Conservation (phyloP, 2,797 vertebrate species). For the Pogoniulus pusillus region DNA sequence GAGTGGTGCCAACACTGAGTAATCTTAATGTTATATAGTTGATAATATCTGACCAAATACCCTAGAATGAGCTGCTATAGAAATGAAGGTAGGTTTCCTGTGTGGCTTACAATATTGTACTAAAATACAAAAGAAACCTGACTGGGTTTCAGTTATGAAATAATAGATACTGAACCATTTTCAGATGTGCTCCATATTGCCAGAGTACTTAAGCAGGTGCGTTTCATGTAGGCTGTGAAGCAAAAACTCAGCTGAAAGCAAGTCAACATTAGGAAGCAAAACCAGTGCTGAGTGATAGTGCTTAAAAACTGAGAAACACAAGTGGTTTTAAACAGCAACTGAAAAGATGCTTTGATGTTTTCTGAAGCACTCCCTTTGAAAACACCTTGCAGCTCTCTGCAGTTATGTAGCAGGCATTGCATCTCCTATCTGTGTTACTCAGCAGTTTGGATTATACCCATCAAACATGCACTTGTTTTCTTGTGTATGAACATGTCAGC, state of each 20-base stretch:
- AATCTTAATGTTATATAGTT: conserved; percentile 59
- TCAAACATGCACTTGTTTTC: not conserved
- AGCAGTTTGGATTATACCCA: not conserved
- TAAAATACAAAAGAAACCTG: conserved; percentile 60
- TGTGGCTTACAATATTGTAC: conserved; percentile 46
- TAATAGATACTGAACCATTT: conserved; percentile 67
- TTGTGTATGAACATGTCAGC: not conserved
- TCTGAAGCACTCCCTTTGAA: conserved; percentile 9
- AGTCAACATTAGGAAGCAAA: conserved; percentile 67
- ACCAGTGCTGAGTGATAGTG: conserved; percentile 60
- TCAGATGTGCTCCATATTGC: conserved; percentile 56
- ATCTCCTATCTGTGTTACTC: not conserved
- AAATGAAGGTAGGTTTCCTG: conserved; percentile 69
- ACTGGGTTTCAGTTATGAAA: conserved; percentile 71
- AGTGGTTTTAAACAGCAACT: conserved; percentile 58
- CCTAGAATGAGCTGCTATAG: conserved; percentile 53
- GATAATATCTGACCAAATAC: conserved; percentile 53
- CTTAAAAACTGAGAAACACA: conserved; percentile 52
- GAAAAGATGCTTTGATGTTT: conserved; percentile 41
- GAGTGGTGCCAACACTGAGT: conserved; percentile 54
- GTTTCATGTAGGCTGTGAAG: conserved; percentile 64
- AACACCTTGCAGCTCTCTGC: not conserved
- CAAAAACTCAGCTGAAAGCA: conserved; percentile 56
- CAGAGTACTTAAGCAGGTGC: conserved; percentile 50
- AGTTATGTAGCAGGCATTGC: not conserved